Evolutionary conservation across 2,113 vertebrate species (phyloP).

Genomic region (Phocoena phocoena): DNA sequence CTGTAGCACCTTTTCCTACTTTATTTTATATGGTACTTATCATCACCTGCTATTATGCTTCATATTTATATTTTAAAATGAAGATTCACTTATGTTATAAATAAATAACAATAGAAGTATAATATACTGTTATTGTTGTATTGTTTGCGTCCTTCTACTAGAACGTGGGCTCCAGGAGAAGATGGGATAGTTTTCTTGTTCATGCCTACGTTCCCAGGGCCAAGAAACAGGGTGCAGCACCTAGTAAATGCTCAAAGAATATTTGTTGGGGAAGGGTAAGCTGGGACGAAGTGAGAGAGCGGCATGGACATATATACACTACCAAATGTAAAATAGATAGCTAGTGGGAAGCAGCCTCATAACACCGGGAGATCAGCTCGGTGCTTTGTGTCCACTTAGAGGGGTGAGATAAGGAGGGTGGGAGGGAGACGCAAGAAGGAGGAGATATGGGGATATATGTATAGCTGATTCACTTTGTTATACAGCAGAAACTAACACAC

Average conservation of each 20-base stretch:
- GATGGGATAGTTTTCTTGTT: background rate
- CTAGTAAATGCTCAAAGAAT: background rate
- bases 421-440: too few relatives aligned
- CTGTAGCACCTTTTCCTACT: background rate
- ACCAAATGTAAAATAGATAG: accelerated
- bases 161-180: background rate
- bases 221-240: background rate
- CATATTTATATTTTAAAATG: background rate
- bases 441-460: too few relatives aligned
- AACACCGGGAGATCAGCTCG: too few relatives aligned
- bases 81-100: background rate
- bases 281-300: too few relatives aligned
- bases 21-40: background rate
- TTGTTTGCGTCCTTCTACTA: background rate
- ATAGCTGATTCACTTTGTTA: too few relatives aligned
- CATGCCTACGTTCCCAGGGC: background rate
- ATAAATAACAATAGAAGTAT: background rate
- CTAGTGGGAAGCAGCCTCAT: too few relatives aligned
- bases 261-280: background rate
- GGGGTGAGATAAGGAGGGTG: too few relatives aligned
- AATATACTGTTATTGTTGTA: background rate
- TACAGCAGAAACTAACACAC: too few relatives aligned
- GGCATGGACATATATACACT: too few relatives aligned
- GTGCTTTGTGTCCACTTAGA: too few relatives aligned
- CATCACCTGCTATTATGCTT: background rate